Base-by-base conservation (phyloP, 2,797 vertebrate species). In the Hydrocynus forskahlii region DNA sequence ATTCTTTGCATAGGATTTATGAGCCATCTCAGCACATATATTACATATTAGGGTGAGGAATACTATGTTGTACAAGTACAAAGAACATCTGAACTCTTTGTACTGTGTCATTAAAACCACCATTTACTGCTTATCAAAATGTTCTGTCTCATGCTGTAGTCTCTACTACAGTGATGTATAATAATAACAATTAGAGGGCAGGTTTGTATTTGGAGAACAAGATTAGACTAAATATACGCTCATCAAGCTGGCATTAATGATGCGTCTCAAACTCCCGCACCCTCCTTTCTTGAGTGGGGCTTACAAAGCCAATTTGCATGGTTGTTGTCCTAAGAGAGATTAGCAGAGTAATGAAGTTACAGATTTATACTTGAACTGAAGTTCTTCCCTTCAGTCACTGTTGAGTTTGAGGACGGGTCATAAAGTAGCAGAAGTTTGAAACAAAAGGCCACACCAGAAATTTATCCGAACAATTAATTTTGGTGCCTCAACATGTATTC, bases 171-270 rank as follows among this genome's bases (percentile, higher is more conserved):
- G 14, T 66, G 67, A 76, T 76, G 62, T 29, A 69, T 57, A 77
- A 63, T 67, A 19, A 59, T 59, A 64, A 50, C 73, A 83, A 79
- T 78, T 84, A 76, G 25, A 23, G n/a, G 13, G 80, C 67, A 71
- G 64, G 64, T 59, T 79, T 79, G 76, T 63, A 72, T 79, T 35
- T 57, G 40, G 38, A 80, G 62, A 74, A 52, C 13, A 52, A 45
- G 19, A 35, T 14, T 29, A 43, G 23, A 59, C 73, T 78, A 78
- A 71, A 75, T 73, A 70, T 55, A 76, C 45, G 64, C 78, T 60
- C 62, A 63, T 73, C 70, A 77, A 38, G 52, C 69, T 73, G 85
- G 85, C 82, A 83, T 70, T 82, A 83, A 84, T 69, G 35, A 43
- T 70, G 48, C 59, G 62, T 35, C 57, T 66, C 68, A 35, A 68